phyloP scores from a whole-genome alignment of 2,888 invertebrate species.

The Odontomyia ornata region DNA sequence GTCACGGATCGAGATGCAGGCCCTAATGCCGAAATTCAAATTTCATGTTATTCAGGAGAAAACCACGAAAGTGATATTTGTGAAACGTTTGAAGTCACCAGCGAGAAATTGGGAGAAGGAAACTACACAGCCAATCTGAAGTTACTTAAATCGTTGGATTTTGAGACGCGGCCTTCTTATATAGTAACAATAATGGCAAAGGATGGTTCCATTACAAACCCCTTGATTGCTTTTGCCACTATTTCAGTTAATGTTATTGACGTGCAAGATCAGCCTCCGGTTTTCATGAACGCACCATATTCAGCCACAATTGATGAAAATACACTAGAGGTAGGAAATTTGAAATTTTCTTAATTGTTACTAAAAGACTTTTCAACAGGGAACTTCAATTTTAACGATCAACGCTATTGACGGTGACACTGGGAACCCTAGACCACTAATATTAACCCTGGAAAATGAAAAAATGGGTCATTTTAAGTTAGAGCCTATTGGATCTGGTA shows the following conservation, averaged over 20 bases:
- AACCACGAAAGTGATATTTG: conserved; percentile 75
- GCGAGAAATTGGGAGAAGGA: conserved; percentile 73
- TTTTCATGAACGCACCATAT: conserved; percentile 83
- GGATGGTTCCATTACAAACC: conserved; percentile 71
- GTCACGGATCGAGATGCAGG: conserved; percentile 79
- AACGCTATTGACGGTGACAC: conserved; percentile 83
- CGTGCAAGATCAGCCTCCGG: conserved; percentile 84
- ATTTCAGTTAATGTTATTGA: conserved; percentile 80
- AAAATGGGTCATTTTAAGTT: conserved; percentile 74
- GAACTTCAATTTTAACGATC: conserved; percentile 74
- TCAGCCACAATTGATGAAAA: conserved; percentile 81
- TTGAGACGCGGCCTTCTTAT: conserved; percentile 78
- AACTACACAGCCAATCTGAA: conserved; percentile 75
- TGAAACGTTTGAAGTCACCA: conserved; percentile 72
- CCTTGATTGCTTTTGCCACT: conserved; percentile 74
- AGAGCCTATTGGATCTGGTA: conserved; percentile 64
- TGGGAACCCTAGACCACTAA: conserved; percentile 74
- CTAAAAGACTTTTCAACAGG: conserved; percentile 57
- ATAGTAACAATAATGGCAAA: conserved; percentile 74
- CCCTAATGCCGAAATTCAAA: conserved; percentile 73
- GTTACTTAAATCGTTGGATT: conserved; percentile 76
- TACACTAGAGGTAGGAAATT: conserved; percentile 67
- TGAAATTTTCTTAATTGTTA: conserved; percentile 7
- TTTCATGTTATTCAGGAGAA: conserved; percentile 71
- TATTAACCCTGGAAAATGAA: conserved; percentile 76